phyloP scores from a whole-genome alignment of 2,113 vertebrate genomes.

The Lampris incognitus region DNA sequence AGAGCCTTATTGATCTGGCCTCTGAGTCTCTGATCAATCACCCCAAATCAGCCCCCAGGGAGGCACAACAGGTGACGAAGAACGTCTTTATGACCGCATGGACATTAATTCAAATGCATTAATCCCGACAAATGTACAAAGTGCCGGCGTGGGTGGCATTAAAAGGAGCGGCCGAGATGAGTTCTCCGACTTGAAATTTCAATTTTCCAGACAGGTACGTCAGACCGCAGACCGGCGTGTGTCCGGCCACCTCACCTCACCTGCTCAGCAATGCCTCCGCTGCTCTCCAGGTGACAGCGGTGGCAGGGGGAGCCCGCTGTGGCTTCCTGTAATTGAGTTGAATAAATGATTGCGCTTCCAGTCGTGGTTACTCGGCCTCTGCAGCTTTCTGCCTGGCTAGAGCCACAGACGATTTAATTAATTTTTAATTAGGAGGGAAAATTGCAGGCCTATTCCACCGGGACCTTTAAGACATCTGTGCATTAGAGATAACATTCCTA shows the following conservation, averaged over 20 bases:
- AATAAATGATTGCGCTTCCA: slow-evolving; percentile 81
- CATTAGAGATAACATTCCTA: slow-evolving; percentile 84
- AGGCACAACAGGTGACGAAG: slow-evolving; percentile 70
- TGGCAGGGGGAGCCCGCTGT: slow-evolving; percentile 55
- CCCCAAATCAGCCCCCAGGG: slow-evolving; percentile 73
- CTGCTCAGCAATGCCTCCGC: slow-evolving; percentile 5
- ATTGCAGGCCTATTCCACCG: slow-evolving; percentile 79
- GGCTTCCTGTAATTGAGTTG: slow-evolving; percentile 80
- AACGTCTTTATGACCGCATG: slow-evolving; percentile 73
- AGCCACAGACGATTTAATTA: slow-evolving; percentile 81
- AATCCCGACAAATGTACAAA: slow-evolving; percentile 44
- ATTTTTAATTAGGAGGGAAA: slow-evolving; percentile 85
- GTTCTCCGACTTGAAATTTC: slow-evolving; percentile 36
- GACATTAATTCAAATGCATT: slow-evolving; percentile 39
- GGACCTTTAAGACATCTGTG: slow-evolving; percentile 84
- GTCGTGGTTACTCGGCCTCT: slow-evolving; percentile 66
- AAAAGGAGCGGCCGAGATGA: slow-evolving; percentile 32
- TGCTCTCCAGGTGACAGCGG: slow-evolving; percentile 69
- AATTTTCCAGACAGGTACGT: slow-evolving; percentile 18
- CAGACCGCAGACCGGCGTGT: not conserved
- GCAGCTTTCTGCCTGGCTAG: slow-evolving; percentile 80
- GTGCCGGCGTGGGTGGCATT: slow-evolving; percentile 27
- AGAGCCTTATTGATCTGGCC: slow-evolving; percentile 79
- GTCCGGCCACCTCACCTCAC: not conserved
- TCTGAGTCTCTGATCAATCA: slow-evolving; percentile 80